Base-by-base conservation (phyloP, 1,140 invertebrate genomes). In the Chrysopa pallens region DNA sequence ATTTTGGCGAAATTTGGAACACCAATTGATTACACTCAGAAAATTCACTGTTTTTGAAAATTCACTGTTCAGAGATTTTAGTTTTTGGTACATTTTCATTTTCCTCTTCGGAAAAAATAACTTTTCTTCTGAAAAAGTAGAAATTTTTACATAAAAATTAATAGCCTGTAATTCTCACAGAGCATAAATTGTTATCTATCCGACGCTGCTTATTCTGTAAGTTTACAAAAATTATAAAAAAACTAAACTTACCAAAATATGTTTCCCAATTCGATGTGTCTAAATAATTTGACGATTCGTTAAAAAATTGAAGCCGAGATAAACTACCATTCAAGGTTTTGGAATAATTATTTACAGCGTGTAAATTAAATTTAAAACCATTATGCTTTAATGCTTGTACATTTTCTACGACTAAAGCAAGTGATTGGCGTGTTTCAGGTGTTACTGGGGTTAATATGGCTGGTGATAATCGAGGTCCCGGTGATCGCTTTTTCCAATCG, bases 191-290 rank as follows among this genome's bases (percentile, higher is more conserved):
- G n/a, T n/a, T n/a, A n/a, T n/a, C n/a, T n/a, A n/a, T n/a, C n/a
- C n/a, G n/a, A n/a, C n/a, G n/a, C n/a, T n/a, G n/a, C n/a, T n/a
- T n/a, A n/a, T n/a, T n/a, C n/a, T n/a, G n/a, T n/a, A n/a, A n/a
- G n/a, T n/a, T n/a, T n/a, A n/a, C n/a, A n/a, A n/a, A n/a, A n/a
- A n/a, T n/a, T n/a, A n/a, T 42, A 15, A 36, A 36, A 40, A 39
- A 43, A 29, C 29, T 9, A 44, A 33, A 50, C 36, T 52, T 59
- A 71, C 71, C 70, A 55, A 74, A 58, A 51, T 67, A 72, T 9
- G 65, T 68, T 53, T 73, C 69, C 71, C 72, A 74, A 4, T 69
- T 58, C 0, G 66, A 61, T 56, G 60, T 64, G 42, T 61, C 17
- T 5, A 23, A 23, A 23, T 23, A 5, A 23, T 23, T 68, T 41